Percentiles rank a stretch among this genome's conserved stretches.
Evolutionary conservation across 2,888 invertebrate genomes (phyloP).

Genomic region (Cephus pulcher): DNA sequence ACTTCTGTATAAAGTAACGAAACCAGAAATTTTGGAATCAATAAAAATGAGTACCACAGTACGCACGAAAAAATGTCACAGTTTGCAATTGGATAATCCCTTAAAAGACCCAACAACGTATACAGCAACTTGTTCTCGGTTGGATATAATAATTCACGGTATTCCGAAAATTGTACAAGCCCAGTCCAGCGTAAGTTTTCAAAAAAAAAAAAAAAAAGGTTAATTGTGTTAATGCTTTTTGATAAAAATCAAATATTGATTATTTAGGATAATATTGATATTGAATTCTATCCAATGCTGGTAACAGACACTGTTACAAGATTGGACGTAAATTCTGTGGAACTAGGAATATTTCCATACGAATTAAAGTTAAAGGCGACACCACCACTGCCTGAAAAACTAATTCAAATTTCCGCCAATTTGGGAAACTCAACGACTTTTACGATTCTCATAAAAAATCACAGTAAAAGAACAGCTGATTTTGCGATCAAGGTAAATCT

Average conservation of each 20-base stretch:
- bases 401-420: conserved; percentile 32
- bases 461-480: conserved; percentile 22
- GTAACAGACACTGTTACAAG: conserved; percentile 30
- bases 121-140: conserved; percentile 31
- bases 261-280: conserved; percentile 34
- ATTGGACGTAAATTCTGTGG: conserved; percentile 35
- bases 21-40: conserved; percentile 40
- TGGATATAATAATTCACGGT: conserved; percentile 33
- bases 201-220: not conserved
- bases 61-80: conserved; percentile 32
- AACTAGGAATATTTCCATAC: conserved; percentile 46
- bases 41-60: conserved; percentile 43
- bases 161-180: conserved; percentile 33
- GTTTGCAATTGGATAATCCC: conserved; percentile 45
- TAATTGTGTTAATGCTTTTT: not conserved
- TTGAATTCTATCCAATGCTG: conserved; percentile 43
- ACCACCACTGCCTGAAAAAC: conserved; percentile 38
- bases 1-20: conserved; percentile 44
- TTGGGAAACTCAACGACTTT: conserved; percentile 41
- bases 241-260: conserved; percentile 1
- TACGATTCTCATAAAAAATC: conserved; percentile 37
- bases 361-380: conserved; percentile 45
- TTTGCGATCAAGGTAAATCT: conserved; percentile 40
- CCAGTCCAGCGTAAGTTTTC: conserved; percentile 28
- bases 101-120: conserved; percentile 34